Conservation (phyloP, 1,140 invertebrate species). For the Agrilus planipennis region DNA sequence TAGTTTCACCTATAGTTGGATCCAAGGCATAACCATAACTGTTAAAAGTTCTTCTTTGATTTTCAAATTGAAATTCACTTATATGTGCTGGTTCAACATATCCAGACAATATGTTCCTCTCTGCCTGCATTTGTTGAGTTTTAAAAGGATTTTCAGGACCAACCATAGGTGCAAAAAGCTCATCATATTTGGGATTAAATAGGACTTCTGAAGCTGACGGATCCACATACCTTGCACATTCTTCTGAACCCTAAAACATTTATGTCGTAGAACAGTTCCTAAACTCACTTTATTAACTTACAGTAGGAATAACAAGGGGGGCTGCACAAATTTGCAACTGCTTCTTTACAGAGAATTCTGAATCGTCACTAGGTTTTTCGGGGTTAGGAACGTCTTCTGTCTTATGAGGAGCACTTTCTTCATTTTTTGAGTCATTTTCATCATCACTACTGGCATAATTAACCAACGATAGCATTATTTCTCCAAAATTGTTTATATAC, state of each 20-base stretch:
- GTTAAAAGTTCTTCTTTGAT: conserved; percentile 88
- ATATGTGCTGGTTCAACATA: conserved; percentile 92
- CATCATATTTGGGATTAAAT: conserved; percentile 92
- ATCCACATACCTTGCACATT: conserved; percentile 51
- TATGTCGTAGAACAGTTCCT: conserved; percentile 4
- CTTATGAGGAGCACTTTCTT: conserved; percentile 35
- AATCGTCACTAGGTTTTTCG: conserved; percentile 17
- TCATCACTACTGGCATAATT: conserved; percentile 43
- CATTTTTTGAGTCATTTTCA: conserved; percentile 27
- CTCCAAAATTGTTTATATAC: no score
- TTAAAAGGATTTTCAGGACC: conserved; percentile 88
- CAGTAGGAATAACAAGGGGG: conserved; percentile 64
- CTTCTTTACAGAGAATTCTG: conserved; percentile 35
- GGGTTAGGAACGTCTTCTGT: not conserved
- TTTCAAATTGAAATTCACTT: conserved; percentile 97
- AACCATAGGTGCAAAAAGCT: conserved; percentile 83
- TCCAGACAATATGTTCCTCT: conserved; percentile 87
- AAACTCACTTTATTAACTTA: conserved; percentile 33
- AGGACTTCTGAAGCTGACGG: conserved; percentile 65
- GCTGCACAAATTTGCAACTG: conserved; percentile 62
- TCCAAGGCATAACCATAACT: conserved; percentile 94
- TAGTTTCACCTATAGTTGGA: conserved; percentile 66
- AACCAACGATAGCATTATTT: conserved; percentile 51
- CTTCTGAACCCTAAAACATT: conserved; percentile 38
- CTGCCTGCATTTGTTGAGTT: conserved; percentile 75